Percentiles rank a stretch among this genome's conserved stretches.
These are phyloP conservation scores for Drosophila ambigua DNA, from an alignment of 1,140 invertebrate species.

Conservation along the genomic window DNA sequence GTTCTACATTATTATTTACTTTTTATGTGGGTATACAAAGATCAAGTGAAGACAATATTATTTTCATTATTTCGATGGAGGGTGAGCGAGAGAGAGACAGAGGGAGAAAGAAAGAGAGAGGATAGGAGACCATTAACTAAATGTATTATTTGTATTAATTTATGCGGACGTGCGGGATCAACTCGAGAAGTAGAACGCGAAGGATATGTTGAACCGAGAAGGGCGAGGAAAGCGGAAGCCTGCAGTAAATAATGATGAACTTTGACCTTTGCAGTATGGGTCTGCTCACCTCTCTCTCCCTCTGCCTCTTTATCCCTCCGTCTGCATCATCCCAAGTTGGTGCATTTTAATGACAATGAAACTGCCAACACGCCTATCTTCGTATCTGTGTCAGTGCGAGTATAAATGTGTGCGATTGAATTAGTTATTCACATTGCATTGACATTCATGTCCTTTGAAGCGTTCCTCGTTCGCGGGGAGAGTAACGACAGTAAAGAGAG, in stretches of 20 bases:
- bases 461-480: conserved; percentile 26
- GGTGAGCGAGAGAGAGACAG: not conserved
- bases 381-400: not conserved
- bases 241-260: conserved; percentile 49
- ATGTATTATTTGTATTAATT: conserved; percentile 51
- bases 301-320: not conserved
- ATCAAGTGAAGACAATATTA: too few relatives aligned
- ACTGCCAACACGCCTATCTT: conserved; percentile 29
- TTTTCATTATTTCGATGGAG: too few relatives aligned
- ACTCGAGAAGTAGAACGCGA: not conserved
- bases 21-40: too few relatives aligned
- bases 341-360: conserved; percentile 61
- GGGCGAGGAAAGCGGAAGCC: not conserved
- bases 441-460: conserved; percentile 65
- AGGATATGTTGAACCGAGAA: not conserved
- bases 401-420: conserved; percentile 42
- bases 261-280: conserved; percentile 55
- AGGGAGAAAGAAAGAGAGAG: conserved; percentile 9
- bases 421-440: conserved; percentile 66
- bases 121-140: not conserved
- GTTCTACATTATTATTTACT: too few relatives aligned
- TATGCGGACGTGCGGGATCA: conserved; percentile 49
- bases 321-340: conserved; percentile 9
- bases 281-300: not conserved
- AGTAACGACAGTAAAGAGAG: not conserved